Conservation (phyloP, 2,113 vertebrate genomes). For the Peromyscus californicus region DNA sequence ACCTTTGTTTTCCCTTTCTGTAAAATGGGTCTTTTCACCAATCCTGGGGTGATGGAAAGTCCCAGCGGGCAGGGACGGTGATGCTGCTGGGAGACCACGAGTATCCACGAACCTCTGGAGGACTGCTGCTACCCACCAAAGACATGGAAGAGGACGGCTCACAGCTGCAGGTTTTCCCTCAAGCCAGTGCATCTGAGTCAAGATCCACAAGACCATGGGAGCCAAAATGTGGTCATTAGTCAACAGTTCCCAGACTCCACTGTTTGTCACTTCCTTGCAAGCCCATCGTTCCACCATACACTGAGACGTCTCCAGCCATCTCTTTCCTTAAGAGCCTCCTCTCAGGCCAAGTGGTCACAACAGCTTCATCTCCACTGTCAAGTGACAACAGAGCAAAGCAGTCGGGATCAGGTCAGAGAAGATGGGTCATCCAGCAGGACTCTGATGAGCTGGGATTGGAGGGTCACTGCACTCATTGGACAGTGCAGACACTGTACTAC, state of each 20-base stretch:
- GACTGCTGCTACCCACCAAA: not conserved
- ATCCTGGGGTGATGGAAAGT: not conserved
- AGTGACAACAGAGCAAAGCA: not conserved
- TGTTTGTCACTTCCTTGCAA: not conserved
- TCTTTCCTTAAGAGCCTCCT: constrained; percentile 25
- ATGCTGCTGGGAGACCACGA: not conserved
- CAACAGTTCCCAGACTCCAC: not conserved
- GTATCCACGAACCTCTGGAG: not conserved
- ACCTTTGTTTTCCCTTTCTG: constrained; percentile 41
- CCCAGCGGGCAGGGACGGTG: not conserved
- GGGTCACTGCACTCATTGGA: constrained; percentile 27
- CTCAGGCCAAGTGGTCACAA: not conserved
- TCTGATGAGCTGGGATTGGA: not conserved
- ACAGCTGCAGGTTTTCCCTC: not conserved
- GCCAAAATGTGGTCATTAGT: not conserved
- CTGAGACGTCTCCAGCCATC: not conserved
- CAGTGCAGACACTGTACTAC: not conserved
- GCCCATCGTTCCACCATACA: accelerated
- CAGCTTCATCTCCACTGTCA: not conserved
- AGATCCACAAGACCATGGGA: not conserved
- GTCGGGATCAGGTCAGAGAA: constrained; percentile 25
- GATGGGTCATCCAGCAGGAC: not conserved
- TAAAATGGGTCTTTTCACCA: constrained; percentile 26
- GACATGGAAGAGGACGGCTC: not conserved
- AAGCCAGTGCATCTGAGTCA: not conserved